A percentile compares a stretch with the other conserved stretches of the same genome.
These are phyloP conservation scores for Pelusios castaneus DNA, from an alignment of 2,113 vertebrate species.

Conservation along the genomic window DNA sequence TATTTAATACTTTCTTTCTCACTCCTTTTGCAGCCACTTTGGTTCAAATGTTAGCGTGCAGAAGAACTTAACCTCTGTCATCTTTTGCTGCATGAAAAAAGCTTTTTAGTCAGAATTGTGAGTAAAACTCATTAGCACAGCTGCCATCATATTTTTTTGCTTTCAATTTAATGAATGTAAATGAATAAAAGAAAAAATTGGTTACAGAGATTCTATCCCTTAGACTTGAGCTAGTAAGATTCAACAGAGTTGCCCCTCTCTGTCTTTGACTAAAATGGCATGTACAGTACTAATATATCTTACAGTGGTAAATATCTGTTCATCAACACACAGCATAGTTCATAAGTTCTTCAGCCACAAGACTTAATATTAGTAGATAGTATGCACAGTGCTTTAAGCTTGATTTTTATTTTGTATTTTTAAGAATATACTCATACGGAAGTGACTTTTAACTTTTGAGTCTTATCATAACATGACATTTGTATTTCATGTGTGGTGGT, in stretches of 20 bases:
- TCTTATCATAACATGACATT: not conserved
- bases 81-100: not conserved
- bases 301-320: not conserved
- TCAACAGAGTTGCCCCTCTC: not conserved
- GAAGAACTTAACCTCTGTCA: not conserved
- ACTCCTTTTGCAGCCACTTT: fast-evolving
- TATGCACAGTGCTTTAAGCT: not conserved
- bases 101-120: not conserved
- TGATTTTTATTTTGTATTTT: not conserved
- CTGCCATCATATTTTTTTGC: not conserved
- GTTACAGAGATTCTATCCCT: not conserved
- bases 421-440: not conserved
- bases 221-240: not conserved
- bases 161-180: not conserved
- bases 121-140: not conserved
- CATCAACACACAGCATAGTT: not conserved
- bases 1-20: not conserved
- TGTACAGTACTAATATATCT: not conserved
- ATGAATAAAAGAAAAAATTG: not conserved
- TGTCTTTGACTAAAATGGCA: not conserved
- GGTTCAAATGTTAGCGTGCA: not conserved
- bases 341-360: not conserved
- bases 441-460: not conserved
- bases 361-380: not conserved
- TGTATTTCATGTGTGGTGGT: not conserved